Evolutionary conservation across 2,113 vertebrate genomes (phyloP), one percentile per base, ranked within the genome.

Genomic region (Heterochromis multidens): DNA sequence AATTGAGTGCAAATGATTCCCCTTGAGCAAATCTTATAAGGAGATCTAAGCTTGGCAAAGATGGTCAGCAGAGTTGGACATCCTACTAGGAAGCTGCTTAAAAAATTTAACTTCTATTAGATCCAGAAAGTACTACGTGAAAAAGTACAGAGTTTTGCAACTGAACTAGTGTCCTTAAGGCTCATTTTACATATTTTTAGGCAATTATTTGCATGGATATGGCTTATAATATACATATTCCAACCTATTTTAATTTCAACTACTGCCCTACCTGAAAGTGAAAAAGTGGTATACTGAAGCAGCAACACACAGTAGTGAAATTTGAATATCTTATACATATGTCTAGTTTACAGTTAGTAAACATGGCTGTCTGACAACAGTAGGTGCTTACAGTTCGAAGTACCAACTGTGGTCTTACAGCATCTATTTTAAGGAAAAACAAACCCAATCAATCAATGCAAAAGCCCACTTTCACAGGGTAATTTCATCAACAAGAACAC

Each of bases 1-100:
- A 87, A 92, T 57, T 74, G 82, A 58, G 76, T 81, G 81, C 77
- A 86, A 91, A 91, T 88, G 76, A 87, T 88, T 81, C 65, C 84
- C 63, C 70, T 77, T 91, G 79, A 94, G 87, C 76, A 61, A 57
- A 35, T 82, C 85, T 86, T 82, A 76, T 85, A 72, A 88, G 62
- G 62, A 84, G 57, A 89, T 89, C 74, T 84, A 27, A 88, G 65
- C 70, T 63, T 84, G 84, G 90, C 61, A 81, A 74, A 79, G 62
- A 70, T 49, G 88, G 89, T 80, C 21, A 79, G 81, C 61, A 46
- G 60, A 87, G 65, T 35, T 80, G 62, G 74, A 83, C 35, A 82
- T 88, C 67, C 74, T 87, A 57, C 65, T 46, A 7, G 21, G 63
- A 54, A 77, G 46, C 35, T 87, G 83, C 76, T 74, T 74, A 7